Evolutionary conservation across 2,113 vertebrate genomes (phyloP), one percentile per base, ranked within the genome.

Genomic region (Panthera uncia): DNA sequence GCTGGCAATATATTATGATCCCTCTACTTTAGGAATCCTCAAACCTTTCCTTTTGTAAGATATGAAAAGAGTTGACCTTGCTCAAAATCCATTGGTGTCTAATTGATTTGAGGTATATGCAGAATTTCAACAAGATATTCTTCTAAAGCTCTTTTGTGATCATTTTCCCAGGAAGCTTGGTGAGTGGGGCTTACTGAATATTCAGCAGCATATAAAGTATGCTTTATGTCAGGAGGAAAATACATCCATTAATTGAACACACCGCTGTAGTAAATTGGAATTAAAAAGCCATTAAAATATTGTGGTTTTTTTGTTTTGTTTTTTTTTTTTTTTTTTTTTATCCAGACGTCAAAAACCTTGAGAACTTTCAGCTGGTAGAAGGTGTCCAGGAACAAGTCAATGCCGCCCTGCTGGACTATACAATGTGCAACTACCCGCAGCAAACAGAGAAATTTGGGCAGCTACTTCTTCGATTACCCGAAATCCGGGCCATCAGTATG

Each of bases 331-430:
- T 83, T 85, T 86, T 65, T 50, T 97, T 45, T 45, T 96, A 97
- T 96, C 68, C 97, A 99, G 99, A 99, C 95, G 99, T 99, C 97
- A 99, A 99, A 98, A 99, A 99, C 98, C 99, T 99, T 82, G 99
- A 99, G 99, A 99, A 99, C 99, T 99, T 99, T 97, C 99, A 99
- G 99, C 98, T 99, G 97, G 99, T 99, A 71, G 99, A 99, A 98
- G 99, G 99, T 36, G 99, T 99, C 91, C 99, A 99, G 98, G 99
- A 99, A 97, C 99, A 99, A 99, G 99, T 99, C 93, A 99, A 99
- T 1, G 99, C 99, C 0, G 99, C 99, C 45, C 99, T 99, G 98
- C 99, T 99, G 98, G 99, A 99, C 99, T 99, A 99, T 96, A 99
- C 99, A 4, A 98, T 99, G 99, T 99, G 99, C 90, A 99, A 99